Evolutionary conservation across 2,113 vertebrate genomes (phyloP), one percentile per base, ranked within the genome.

Genomic region (Amphiprion ocellaris): DNA sequence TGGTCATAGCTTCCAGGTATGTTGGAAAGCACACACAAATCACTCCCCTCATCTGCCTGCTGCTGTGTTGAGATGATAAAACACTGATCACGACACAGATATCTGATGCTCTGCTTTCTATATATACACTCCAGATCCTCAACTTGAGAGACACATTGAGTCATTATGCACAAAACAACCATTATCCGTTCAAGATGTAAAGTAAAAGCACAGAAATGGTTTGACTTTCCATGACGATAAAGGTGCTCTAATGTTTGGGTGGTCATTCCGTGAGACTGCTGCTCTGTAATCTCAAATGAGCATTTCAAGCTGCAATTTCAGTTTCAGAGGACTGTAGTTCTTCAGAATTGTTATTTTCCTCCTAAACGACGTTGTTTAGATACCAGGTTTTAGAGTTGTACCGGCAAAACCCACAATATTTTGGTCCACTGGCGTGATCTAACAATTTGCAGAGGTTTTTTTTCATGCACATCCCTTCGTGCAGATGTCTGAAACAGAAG

Each of bases 401-500:
- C 33, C 33, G 15, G 49, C 23, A 39, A 67, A 1, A 68, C 3
- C 56, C n/a, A 23, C 33, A 55, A 17, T 69, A 2, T 82, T 75
- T 46, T 21, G 8, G 10, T 19, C 7, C 14, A 8, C 23, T 73
- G 65, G 10, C 8, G 41, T 44, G 41, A 44, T 44, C 30, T 33
- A 5, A 33, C 2, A 33, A 39, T 67, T 16, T 54, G 53, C 24
- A 28, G 50, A 72, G 28, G 17, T 59, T 82, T 37, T 70, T 47
- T 63, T 69, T 64, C 59, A 4, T 58, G 33, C 3, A 7, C 39
- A 9, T 52, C 62, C 23, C 5, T 15, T 9, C 23, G 0, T 67
- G 81, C 63, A 79, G 71, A 78, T 82, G 60, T 69, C 61, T 74
- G 55, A 72, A 74, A 74, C 63, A 53, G 30, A 80, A 54, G 60